Percentiles rank a stretch among this genome's conserved stretches.
Conservation (phyloP, 2,888 invertebrate genomes). For the Leucozona laternaria region DNA sequence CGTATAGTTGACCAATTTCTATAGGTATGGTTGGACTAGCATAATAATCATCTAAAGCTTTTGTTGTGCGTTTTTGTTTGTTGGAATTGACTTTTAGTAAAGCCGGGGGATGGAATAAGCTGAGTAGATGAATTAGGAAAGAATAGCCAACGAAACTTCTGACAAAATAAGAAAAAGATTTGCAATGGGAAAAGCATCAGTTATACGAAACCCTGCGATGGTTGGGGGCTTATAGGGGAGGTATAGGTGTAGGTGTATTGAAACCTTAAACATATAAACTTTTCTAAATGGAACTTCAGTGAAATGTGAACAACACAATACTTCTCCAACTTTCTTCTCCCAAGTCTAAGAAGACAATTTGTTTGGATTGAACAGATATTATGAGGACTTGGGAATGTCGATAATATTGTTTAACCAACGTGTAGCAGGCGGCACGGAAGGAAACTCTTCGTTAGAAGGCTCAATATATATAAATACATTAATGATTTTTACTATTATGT, state of each 20-base stretch:
- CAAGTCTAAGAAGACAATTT: constrained; percentile 39
- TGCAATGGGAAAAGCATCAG: background rate
- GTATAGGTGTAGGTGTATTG: constrained; percentile 14
- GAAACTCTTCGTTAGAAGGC: constrained; percentile 59
- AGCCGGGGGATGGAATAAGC: constrained; percentile 20
- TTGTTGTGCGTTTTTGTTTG: constrained; percentile 56
- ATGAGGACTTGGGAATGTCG: constrained; percentile 22
- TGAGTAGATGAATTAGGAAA: constrained; percentile 16
- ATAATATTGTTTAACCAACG: constrained; percentile 42
- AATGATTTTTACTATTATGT: constrained; percentile 72
- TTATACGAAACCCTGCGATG: background rate
- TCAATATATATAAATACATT: constrained; percentile 70
- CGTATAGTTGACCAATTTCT: background rate
- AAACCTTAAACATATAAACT: constrained; percentile 64
- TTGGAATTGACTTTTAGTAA: constrained; percentile 17
- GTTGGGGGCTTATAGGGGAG: too few relatives aligned
- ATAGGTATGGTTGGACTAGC: background rate
- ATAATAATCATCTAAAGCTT: constrained; percentile 63
- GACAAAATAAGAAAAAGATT: background rate
- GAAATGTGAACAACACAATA: constrained; percentile 44
- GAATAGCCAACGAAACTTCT: constrained; percentile 40
- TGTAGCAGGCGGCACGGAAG: constrained; percentile 55
- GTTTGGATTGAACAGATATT: constrained; percentile 41
- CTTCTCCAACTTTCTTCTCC: constrained; percentile 32
- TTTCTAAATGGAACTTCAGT: constrained; percentile 23